Conservation (phyloP, 2,797 vertebrate species). For the Pelodytes ibericus region DNA sequence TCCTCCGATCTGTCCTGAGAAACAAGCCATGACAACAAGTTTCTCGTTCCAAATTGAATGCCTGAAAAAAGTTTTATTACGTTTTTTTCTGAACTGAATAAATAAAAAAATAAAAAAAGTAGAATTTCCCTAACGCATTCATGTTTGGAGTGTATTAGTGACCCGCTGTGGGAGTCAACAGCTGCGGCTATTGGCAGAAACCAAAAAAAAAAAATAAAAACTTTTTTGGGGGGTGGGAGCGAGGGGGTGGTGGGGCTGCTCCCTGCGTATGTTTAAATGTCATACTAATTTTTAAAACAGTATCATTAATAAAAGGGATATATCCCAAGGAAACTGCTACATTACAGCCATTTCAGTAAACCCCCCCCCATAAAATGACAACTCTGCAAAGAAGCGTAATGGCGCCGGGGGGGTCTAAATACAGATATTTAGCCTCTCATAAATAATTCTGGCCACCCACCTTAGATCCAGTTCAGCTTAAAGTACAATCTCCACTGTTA, state of each 20-base stretch:
- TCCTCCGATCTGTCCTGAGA: neutral
- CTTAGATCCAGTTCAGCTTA: neutral
- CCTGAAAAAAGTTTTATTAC: constrained; percentile 21
- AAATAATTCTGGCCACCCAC: constrained; percentile 41
- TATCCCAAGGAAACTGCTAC: neutral
- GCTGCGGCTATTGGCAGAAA: constrained; percentile 46
- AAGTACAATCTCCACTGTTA: neutral
- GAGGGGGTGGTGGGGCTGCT: no score
- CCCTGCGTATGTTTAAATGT: constrained; percentile 8
- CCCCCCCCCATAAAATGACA: neutral
- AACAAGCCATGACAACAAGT: neutral
- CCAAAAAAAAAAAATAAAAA: constrained; percentile 1
- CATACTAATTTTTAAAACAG: constrained; percentile 5
- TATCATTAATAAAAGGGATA: neutral
- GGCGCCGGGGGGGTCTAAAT: neutral
- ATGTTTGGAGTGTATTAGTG: constrained; percentile 43
- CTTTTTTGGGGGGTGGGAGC: constrained; percentile 16
- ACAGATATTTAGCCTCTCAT: constrained; percentile 16
- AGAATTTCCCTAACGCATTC: constrained; percentile 28
- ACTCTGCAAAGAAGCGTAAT: neutral
- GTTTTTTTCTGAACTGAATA: constrained; percentile 11
- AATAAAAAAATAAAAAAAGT: no score
- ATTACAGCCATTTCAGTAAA: neutral
- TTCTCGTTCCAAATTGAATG: constrained; percentile 6
- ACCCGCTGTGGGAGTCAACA: constrained; percentile 44